Evolutionary conservation across 2,888 invertebrate genomes (phyloP), one percentile per base, ranked within the genome.

Genomic region (Chrysolina haemoptera): DNA sequence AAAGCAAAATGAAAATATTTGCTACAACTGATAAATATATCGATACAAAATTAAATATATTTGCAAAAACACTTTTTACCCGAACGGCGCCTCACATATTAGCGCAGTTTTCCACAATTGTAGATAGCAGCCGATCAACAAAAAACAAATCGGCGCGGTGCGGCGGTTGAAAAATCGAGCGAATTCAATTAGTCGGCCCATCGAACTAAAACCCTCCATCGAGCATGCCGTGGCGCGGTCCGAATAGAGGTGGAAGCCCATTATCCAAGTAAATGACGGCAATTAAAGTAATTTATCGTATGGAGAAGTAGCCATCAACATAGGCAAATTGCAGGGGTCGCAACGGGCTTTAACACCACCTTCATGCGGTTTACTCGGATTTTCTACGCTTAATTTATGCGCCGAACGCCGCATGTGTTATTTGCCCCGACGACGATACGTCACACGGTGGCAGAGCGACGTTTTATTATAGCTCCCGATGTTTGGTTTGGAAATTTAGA

Each of bases 251-350:
- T 80, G 73, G 62, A 80, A 81, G 81, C 83, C 80, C 84, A 84
- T 85, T 85, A 85, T 82, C 79, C 79, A 82, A 84, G 83, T 84
- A 85, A 86, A 86, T 85, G 85, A 84, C 84, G 78, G 84, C 85
- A 85, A 85, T 86, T 85, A 86, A 86, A 85, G 85, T 85, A 86
- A 86, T 86, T 86, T 86, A 86, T 86, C 81, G 85, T 79, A 82
- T 79, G 82, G 83, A 80, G 79, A 67, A 68, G 67, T 22, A 50
- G 46, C 68, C 71, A 71, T 69, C 75, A 69, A 71, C 71, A 68
- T 62, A 78, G 76, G 80, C 83, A 82, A 84, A 84, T 84, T 82
- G 83, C 79, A 78, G 81, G 82, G 83, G 83, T 79, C 79, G 80
- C 62, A 71, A 71, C 72, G 76, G 76, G 74, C 74, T 65, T 76